Base-by-base conservation (phyloP, 2,888 invertebrate species). In the Caenorhabditis imperialis region DNA sequence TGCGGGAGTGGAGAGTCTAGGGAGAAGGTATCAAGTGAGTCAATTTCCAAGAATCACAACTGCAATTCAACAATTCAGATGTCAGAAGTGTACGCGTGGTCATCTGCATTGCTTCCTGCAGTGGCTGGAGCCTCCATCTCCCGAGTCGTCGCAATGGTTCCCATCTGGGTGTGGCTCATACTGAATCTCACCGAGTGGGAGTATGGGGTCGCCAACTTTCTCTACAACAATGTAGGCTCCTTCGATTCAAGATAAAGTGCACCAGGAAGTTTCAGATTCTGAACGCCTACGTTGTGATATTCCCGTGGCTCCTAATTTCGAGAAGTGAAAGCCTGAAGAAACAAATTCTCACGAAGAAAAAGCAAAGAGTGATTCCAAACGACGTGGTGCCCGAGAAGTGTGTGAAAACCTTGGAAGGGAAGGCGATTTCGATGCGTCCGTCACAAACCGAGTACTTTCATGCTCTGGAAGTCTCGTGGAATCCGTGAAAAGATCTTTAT, bases 391-490 rank as follows among this genome's bases (percentile, higher is more conserved):
- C 25, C 4, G 0, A 18, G 20, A 48, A 44, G 37, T 20, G 38
- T 5, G 42, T 73, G n/a, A 20, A 22, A 38, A 65, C 72, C 2
- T 37, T 73, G 35, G 65, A 73, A 37, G 72, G 72, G 16, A 47
- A 45, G 7, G 54, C 48, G 23, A 65, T 73, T 7, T 60, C 63
- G 27, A 38, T 65, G 54, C 22, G 51, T 6, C 60, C 53, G 8
- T 65, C 72, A 27, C 72, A 73, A 23, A 16, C 33, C n/a, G 72
- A 73, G 42, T 65, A 73, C 48, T 73, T 73, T 42, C 60, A 65
- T 47, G 69, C 69, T 10, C 38, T 69, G 16, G 42, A 58, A 20
- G 40, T 44, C 25, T 69, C 69, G n/a, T 69, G 69, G 69, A 35
- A 47, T 16, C 14, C 20, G 16, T 18, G 10, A 20, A 18, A 18